Evolutionary conservation across 2,888 invertebrate genomes (phyloP).

Genomic region (Seira ritae): DNA sequence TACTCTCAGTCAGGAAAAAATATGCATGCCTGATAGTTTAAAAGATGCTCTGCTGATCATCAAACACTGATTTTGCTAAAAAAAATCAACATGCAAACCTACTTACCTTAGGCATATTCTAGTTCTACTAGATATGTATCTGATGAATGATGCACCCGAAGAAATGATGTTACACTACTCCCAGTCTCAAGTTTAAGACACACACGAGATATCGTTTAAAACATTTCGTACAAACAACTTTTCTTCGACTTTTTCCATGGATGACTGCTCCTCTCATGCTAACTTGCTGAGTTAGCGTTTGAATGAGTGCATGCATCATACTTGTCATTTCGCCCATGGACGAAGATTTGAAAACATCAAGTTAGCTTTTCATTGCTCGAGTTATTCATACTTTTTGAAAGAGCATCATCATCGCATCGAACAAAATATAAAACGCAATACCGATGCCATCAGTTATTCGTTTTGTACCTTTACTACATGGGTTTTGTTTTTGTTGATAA

Average conservation of each 20-base stretch:
- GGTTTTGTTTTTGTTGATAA: background rate
- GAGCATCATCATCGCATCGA: background rate
- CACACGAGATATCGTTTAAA: too few species aligned
- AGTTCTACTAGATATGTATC: background rate
- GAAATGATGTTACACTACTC: background rate
- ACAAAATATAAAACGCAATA: too few species aligned
- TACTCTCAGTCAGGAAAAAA: background rate
- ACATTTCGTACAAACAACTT: background rate
- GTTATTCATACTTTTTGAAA: background rate
- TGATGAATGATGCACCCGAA: background rate
- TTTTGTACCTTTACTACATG: background rate
- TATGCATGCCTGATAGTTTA: background rate
- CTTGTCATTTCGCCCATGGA: background rate
- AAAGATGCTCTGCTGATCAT: background rate
- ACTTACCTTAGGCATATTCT: background rate
- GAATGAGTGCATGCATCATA: background rate
- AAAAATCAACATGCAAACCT: background rate
- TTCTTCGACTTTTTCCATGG: background rate
- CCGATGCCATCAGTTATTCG: background rate
- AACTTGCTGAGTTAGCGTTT: background rate
- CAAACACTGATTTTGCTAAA: background rate
- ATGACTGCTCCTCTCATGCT: background rate
- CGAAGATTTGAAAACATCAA: background rate
- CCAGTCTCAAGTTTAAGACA: too few species aligned
- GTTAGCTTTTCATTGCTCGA: background rate